Conservation (phyloP, 2,113 vertebrate species). For the Nothobranchius furzeri region DNA sequence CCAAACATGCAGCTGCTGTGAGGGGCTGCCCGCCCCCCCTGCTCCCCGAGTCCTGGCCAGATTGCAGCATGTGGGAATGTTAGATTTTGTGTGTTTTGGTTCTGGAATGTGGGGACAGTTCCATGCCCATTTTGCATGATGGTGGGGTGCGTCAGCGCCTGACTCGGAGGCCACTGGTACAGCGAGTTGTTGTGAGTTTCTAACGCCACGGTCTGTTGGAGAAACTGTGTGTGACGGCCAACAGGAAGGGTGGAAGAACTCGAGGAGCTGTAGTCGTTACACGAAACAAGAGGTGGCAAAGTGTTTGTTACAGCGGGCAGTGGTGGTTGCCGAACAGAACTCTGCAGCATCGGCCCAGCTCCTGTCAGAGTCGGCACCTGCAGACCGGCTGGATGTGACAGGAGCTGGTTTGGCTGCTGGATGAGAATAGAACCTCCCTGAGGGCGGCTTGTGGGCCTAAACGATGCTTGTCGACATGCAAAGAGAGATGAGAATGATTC, state of each 20-base stretch:
- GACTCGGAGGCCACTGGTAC: conserved; percentile 45
- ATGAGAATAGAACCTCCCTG: conserved; percentile 3
- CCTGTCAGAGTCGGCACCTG: conserved; percentile 13
- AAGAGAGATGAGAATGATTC: conserved; percentile 11
- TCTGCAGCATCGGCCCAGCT: conserved; percentile 27
- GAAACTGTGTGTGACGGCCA: conserved; percentile 20
- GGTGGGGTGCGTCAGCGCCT: conserved; percentile 21
- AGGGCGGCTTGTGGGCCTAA: not conserved
- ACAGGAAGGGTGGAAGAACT: not conserved
- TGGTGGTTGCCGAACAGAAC: conserved; percentile 4
- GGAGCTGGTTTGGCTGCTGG: conserved; percentile 13
- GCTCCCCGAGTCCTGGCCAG: conserved; percentile 2
- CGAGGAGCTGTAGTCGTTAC: conserved; percentile 31
- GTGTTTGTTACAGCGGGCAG: conserved; percentile 6
- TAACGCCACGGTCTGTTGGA: conserved; percentile 25
- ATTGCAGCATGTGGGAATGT: not conserved
- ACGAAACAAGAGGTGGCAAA: conserved; percentile 48
- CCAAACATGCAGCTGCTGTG: conserved; percentile 55
- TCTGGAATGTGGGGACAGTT: not conserved
- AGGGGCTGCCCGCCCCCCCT: conserved; percentile 13
- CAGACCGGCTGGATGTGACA: conserved; percentile 21
- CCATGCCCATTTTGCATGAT: conserved; percentile 45
- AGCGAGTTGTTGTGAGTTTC: conserved; percentile 7
- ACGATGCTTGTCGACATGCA: conserved; percentile 31
- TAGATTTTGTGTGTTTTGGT: conserved; percentile 11